These are phyloP conservation scores for Salvator merianae DNA, from an alignment of 2,113 vertebrate species.

Conservation along the genomic window DNA sequence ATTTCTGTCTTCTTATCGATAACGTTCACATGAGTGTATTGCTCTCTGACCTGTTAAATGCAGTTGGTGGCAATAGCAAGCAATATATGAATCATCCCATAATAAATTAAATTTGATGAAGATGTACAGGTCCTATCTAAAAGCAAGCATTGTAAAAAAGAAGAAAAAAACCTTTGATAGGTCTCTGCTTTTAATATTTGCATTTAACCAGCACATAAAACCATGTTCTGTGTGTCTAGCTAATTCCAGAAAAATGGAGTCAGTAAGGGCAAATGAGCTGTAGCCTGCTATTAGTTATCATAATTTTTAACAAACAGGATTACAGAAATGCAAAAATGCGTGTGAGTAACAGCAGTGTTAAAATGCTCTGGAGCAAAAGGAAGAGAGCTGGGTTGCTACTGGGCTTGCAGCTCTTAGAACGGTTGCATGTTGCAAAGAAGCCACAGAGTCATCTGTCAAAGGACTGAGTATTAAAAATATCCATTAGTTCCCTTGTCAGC, in stretches of 20 bases:
- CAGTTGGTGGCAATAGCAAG: neutral
- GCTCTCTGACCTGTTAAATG: conserved; percentile 13
- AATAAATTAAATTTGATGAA: neutral
- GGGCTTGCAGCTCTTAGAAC: neutral
- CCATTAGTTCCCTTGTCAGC: neutral
- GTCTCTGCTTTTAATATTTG: neutral
- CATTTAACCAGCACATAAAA: neutral
- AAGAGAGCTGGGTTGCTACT: too few species aligned
- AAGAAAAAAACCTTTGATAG: neutral
- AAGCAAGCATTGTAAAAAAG: neutral
- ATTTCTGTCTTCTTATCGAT: neutral
- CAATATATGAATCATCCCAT: neutral
- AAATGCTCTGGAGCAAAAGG: neutral
- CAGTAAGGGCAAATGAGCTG: neutral
- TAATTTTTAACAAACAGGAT: too few species aligned
- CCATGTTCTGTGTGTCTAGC: too few species aligned
- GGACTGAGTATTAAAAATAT: neutral
- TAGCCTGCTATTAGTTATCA: neutral
- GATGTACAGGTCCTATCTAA: neutral
- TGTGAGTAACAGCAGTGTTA: neutral
- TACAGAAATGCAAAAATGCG: neutral
- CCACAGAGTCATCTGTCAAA: neutral
- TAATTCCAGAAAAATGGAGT: neutral
- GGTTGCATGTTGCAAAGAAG: neutral
- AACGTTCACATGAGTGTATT: neutral